phyloP scores from a whole-genome alignment of 1,140 invertebrate species.

The Aphaenogaster floridana region DNA sequence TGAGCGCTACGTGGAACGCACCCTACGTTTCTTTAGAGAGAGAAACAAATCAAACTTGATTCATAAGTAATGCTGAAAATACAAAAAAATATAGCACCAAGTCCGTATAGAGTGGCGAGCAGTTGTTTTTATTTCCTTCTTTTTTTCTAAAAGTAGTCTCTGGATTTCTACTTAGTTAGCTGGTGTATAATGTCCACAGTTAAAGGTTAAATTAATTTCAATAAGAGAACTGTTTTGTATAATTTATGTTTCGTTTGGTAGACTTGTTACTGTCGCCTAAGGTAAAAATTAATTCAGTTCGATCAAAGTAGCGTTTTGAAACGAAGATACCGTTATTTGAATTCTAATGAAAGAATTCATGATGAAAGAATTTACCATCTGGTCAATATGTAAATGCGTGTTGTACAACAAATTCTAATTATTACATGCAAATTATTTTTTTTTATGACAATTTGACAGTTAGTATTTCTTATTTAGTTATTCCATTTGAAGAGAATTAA shows the following conservation, averaged over 20 bases:
- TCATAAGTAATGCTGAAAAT: neutral
- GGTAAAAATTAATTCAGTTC: constrained; percentile 10
- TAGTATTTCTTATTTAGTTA: neutral
- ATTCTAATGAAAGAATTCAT: neutral
- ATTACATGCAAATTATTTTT: neutral
- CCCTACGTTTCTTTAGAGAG: neutral
- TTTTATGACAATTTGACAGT: neutral
- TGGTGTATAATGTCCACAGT: neutral
- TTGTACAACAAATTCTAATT: neutral
- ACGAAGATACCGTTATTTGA: neutral
- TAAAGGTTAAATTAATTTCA: constrained; percentile 3
- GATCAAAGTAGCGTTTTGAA: neutral
- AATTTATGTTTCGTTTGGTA: neutral
- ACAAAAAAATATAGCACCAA: neutral
- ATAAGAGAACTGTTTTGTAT: neutral
- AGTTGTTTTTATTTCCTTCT: neutral
- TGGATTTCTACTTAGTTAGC: too few species aligned
- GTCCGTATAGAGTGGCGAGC: neutral
- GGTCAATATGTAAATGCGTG: neutral
- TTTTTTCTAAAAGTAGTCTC: neutral
- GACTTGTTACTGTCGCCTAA: neutral
- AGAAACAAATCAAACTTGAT: neutral
- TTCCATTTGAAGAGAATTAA: neutral
- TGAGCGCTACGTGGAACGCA: too few species aligned
- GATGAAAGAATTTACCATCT: neutral